Evolutionary conservation across 2,888 invertebrate genomes (phyloP).

Genomic region (Aromia moschata): DNA sequence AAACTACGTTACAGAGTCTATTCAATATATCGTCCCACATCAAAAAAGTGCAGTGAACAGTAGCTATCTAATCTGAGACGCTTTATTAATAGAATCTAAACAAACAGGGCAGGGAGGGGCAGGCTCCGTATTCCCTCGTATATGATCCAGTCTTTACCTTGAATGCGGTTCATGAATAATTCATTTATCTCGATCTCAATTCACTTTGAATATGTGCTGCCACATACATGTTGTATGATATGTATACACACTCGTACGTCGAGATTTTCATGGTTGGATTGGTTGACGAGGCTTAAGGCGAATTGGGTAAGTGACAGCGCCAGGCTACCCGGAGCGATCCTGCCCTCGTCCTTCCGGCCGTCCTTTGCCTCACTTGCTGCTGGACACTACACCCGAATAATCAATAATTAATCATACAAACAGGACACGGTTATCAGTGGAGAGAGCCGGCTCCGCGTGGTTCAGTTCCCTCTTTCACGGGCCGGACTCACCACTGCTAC

Average conservation of each 20-base stretch:
- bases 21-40: slow-evolving; percentile 57
- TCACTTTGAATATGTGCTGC: slow-evolving; percentile 59
- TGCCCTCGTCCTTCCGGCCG: slow-evolving; percentile 32
- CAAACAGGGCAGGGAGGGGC: slow-evolving; percentile 55
- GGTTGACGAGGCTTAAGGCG: slow-evolving; percentile 54
- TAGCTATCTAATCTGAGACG: slow-evolving; percentile 58
- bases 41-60: slow-evolving; percentile 56
- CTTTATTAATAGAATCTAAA: slow-evolving; percentile 60
- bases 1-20: too few species aligned
- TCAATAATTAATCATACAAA: slow-evolving; percentile 46
- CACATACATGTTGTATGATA: slow-evolving; percentile 59
- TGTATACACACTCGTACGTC: slow-evolving; percentile 50
- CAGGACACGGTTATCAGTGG: slow-evolving; percentile 29
- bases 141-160: slow-evolving; percentile 57
- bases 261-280: slow-evolving; percentile 52
- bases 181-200: slow-evolving; percentile 60
- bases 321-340: slow-evolving; percentile 40
- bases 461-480: too few species aligned
- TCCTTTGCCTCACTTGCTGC: slow-evolving; percentile 34
- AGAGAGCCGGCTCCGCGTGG: too few species aligned
- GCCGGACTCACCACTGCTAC: too few species aligned
- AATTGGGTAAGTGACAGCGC: slow-evolving; percentile 49
- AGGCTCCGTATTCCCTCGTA: slow-evolving; percentile 48
- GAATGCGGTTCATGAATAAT: slow-evolving; percentile 59
- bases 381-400: slow-evolving; percentile 32